phyloP scores from a whole-genome alignment of 2,113 vertebrate species.

The Miniopterus natalensis region DNA sequence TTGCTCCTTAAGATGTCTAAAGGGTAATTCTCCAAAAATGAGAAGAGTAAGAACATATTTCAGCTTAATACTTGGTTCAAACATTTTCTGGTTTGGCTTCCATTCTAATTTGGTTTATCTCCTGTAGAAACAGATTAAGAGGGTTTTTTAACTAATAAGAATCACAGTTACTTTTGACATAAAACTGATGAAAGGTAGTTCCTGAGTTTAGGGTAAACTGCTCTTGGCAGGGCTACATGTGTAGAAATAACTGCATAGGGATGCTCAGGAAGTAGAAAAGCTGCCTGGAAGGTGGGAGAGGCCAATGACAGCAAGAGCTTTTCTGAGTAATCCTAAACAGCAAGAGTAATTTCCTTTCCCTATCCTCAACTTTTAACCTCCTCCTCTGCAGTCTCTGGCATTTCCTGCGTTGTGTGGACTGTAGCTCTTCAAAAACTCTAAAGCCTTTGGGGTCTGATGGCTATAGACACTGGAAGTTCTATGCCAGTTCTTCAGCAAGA shows the following conservation, averaged over 20 bases:
- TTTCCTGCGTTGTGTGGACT: slow-evolving; percentile 40
- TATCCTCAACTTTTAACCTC: slow-evolving; percentile 28
- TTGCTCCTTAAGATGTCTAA: slow-evolving; percentile 8
- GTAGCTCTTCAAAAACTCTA: slow-evolving; percentile 15
- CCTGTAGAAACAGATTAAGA: not conserved
- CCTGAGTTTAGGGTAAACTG: slow-evolving; percentile 53
- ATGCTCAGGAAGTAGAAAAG: slow-evolving; percentile 64
- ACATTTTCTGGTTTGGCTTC: not conserved
- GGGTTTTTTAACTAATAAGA: not conserved
- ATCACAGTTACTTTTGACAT: slow-evolving; percentile 31
- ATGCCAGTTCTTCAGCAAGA: slow-evolving; percentile 4
- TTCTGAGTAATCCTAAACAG: slow-evolving; percentile 56
- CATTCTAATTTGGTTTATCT: slow-evolving; percentile 27
- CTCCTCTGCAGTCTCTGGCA: not conserved
- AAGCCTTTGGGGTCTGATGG: not conserved
- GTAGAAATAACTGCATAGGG: slow-evolving; percentile 29
- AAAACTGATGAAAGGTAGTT: slow-evolving; percentile 51
- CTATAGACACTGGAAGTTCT: slow-evolving; percentile 21
- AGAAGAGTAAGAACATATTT: slow-evolving; percentile 16
- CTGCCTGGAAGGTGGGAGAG: slow-evolving; percentile 29
- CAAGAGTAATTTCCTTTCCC: slow-evolving; percentile 44
- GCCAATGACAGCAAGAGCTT: not conserved
- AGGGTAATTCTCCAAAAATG: slow-evolving; percentile 6
- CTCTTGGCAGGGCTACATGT: not conserved
- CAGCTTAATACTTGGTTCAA: not conserved